Evolutionary conservation across 92 coral and sea anemone genomes (phyloP).

Genomic region (Isaurus tuberculatus): DNA sequence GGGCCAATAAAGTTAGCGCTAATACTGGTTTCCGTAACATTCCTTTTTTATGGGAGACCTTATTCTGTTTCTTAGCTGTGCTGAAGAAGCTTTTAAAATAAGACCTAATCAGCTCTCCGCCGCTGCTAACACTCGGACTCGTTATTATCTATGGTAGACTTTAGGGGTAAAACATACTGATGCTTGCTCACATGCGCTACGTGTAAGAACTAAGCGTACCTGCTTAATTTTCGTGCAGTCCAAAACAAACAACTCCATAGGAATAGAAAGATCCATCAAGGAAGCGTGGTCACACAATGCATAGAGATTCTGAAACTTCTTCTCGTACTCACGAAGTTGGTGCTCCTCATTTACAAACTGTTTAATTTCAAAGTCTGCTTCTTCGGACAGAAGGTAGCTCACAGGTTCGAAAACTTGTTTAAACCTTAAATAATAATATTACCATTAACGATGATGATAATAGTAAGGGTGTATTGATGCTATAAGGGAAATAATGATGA

Average conservation of each 20-base stretch:
- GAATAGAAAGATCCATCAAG: conserved; percentile 87
- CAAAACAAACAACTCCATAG: conserved; percentile 91
- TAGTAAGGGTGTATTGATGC: background rate
- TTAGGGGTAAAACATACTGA: too few relatives aligned
- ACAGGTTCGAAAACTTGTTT: conserved; percentile 76
- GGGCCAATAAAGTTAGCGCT: too few relatives aligned
- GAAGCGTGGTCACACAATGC: conserved; percentile 74
- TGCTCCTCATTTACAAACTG: conserved; percentile 81
- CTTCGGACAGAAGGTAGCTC: conserved; percentile 76
- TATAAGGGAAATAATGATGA: too few relatives aligned
- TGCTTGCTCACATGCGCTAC: too few relatives aligned
- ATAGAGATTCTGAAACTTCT: conserved; percentile 83
- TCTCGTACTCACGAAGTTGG: conserved; percentile 78
- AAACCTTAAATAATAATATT: conserved; percentile 63
- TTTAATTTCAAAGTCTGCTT: conserved; percentile 72
- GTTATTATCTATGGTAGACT: too few relatives aligned
- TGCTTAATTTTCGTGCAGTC: conserved; percentile 85
- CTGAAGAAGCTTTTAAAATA: too few relatives aligned
- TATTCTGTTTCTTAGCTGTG: too few relatives aligned
- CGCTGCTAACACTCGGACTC: too few relatives aligned
- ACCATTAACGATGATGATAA: background rate
- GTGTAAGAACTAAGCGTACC: conserved; percentile 40
- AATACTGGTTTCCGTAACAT: too few relatives aligned
- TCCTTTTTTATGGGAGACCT: too few relatives aligned
- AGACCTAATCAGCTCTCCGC: too few relatives aligned